Percentiles rank a stretch among this genome's conserved stretches.
These are phyloP conservation scores for Synanceia verrucosa DNA, from an alignment of 2,797 vertebrate species.

Conservation along the genomic window DNA sequence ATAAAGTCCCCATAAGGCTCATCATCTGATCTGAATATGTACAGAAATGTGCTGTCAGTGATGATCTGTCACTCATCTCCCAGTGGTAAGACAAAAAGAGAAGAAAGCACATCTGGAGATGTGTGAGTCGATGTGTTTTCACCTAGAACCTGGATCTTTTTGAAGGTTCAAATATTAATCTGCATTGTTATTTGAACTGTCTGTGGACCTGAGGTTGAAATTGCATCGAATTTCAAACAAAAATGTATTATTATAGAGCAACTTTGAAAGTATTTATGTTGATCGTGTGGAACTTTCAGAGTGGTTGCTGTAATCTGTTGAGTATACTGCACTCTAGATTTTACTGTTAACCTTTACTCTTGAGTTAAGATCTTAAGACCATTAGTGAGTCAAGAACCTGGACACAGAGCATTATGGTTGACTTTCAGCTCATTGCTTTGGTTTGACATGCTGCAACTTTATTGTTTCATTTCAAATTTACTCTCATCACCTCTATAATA, in stretches of 20 bases:
- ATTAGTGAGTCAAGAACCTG: background rate
- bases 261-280: background rate
- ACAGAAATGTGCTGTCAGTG: background rate
- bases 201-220: background rate
- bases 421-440: background rate
- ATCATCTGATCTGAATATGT: background rate
- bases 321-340: background rate
- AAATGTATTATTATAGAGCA: background rate
- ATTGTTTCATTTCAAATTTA: background rate
- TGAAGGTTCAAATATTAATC: background rate
- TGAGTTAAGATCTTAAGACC: slow-evolving; percentile 1
- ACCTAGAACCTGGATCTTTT: no score
- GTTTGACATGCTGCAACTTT: background rate
- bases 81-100: background rate
- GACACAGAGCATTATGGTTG: background rate
- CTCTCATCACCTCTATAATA: background rate
- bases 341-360: slow-evolving; percentile 5
- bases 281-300: background rate
- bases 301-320: background rate
- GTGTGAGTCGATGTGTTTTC: no score
- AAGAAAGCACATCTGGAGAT: background rate
- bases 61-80: slow-evolving; percentile 17
- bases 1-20: slow-evolving; percentile 23
- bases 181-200: background rate
- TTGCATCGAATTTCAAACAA: background rate